Conservation (phyloP, 2,113 vertebrate species). For the Albula glossodonta region DNA sequence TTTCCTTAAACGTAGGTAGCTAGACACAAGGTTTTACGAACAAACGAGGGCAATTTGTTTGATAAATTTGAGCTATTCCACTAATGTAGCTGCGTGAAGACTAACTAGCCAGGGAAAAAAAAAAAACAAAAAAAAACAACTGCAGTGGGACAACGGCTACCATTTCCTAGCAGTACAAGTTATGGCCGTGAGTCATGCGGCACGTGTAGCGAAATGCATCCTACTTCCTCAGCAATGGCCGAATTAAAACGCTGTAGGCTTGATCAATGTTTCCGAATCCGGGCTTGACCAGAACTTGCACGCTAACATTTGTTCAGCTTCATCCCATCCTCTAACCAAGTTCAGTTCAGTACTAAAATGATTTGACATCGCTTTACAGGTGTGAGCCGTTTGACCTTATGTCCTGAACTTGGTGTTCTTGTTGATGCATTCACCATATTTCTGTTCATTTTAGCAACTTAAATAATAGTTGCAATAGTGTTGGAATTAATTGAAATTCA, state of each 20-base stretch:
- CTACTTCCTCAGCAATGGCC: neutral
- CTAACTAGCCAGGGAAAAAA: neutral
- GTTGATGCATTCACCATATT: neutral
- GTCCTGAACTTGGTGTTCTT: neutral
- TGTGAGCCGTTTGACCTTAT: neutral
- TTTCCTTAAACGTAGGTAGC: neutral
- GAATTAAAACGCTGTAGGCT: neutral
- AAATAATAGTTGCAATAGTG: too few species aligned
- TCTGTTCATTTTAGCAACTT: neutral
- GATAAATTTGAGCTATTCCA: neutral
- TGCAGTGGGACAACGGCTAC: neutral
- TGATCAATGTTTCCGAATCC: neutral
- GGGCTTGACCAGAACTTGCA: neutral
- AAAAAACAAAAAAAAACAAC: neutral
- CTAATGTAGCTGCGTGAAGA: neutral
- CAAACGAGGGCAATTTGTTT: neutral
- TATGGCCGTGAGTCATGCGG: neutral
- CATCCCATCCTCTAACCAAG: too few species aligned
- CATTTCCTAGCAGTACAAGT: neutral
- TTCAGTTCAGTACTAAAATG: too few species aligned
- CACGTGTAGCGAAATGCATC: conserved; percentile 1
- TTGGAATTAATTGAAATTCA: too few species aligned
- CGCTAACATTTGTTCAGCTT: neutral
- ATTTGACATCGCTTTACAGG: neutral
- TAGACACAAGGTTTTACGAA: neutral